phyloP scores from a whole-genome alignment of 2,797 vertebrate species.

The Coluber constrictor region DNA sequence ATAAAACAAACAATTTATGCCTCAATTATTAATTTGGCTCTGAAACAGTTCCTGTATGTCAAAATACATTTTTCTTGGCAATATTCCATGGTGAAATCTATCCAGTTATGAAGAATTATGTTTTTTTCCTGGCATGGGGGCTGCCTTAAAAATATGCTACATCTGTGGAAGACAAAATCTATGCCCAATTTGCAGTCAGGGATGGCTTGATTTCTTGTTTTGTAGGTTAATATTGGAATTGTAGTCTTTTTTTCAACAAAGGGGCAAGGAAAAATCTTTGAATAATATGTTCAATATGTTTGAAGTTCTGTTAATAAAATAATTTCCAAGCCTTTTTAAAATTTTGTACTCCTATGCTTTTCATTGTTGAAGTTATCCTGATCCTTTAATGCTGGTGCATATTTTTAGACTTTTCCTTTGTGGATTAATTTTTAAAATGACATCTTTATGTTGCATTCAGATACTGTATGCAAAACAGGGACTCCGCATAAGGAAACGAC shows the following conservation, averaged over 20 bases:
- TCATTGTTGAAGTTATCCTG: background rate
- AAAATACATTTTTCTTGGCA: background rate
- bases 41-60: background rate
- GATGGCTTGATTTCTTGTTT: background rate
- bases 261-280: background rate
- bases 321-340: background rate
- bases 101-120: background rate
- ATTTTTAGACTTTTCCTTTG: background rate
- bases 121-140: background rate
- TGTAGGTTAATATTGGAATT: background rate
- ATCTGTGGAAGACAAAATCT: background rate
- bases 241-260: background rate
- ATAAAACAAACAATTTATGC: background rate
- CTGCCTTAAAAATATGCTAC: background rate
- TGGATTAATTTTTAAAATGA: background rate
- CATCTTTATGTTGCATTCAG: constrained; percentile 58
- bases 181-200: background rate
- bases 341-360: background rate
- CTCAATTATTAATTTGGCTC: background rate
- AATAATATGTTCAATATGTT: background rate
- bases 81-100: background rate
- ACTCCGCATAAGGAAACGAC: constrained; percentile 64
- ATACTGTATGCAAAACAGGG: constrained; percentile 80
- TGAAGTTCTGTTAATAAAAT: background rate
- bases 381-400: background rate